Evolutionary conservation across 2,888 invertebrate species (phyloP), one percentile per base, ranked within the genome.

Genomic region (Unio delphinus): DNA sequence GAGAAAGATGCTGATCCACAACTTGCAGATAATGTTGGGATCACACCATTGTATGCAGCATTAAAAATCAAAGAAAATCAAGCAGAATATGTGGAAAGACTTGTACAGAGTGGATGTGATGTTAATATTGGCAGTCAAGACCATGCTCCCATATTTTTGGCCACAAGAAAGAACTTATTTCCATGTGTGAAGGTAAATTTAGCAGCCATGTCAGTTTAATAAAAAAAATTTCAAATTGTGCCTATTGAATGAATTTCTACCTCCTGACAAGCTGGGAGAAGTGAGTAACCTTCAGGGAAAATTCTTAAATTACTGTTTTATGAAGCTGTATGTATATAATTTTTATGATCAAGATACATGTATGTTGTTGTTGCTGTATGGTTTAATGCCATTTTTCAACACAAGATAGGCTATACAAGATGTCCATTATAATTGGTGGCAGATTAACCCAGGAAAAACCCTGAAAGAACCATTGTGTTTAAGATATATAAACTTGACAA

Each of bases 1-100:
- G 95, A 95, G 83, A 96, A 96, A 61, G 97, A 96, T 78, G 97
- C 97, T 28, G 97, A 97, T 72, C 79, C 81, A 28, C 81, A 83
- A 64, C 66, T 78, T n/a, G 64, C 75, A 55, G 85, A 85, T 71
- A 85, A 85, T 78, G 82, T 83, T 5, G 80, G 81, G 45, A 83
- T 83, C 26, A 80, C 82, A 15, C 84, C 84, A 34, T 69, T 85
- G 34, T 85, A 85, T 72, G 75, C 78, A 20, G 84, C 85, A 18
- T 45, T 45, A 15, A 45, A 45, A 45, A 78, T 83, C 20, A 80
- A 81, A 65, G 67, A 65, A n/a, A 64, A 76, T n/a, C 79, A 80
- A 58, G 56, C 68, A 58, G 60, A 23, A 11, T 69, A 80, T 1
- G 81, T 83, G 6, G 63, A 72, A 55, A 72, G 70, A 61, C 67